These are phyloP conservation scores for Oreochromis niloticus DNA, from an alignment of 2,113 vertebrate genomes.

Conservation along the genomic window DNA sequence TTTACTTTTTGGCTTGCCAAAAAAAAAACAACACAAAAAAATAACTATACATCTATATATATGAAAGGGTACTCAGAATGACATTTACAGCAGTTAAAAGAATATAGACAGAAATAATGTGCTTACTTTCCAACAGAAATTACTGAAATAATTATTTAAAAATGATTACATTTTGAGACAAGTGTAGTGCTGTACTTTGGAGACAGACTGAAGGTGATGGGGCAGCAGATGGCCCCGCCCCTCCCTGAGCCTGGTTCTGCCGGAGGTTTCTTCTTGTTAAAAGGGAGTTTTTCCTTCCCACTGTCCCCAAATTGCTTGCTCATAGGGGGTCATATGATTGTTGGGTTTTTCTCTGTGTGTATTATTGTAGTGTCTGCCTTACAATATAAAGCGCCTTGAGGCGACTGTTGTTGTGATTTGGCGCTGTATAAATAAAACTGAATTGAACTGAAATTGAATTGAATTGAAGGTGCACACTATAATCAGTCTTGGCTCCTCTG, in stretches of 20 bases:
- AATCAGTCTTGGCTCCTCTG: neutral
- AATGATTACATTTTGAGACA: neutral
- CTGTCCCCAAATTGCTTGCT: too few relatives aligned
- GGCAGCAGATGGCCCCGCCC: neutral
- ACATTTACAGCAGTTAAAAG: neutral
- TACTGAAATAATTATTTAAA: neutral
- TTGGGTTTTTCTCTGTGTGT: too few relatives aligned
- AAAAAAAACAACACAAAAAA: accelerated
- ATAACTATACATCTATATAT: neutral
- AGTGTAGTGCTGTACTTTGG: neutral
- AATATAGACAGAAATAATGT: neutral
- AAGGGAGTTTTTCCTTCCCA: too few relatives aligned
- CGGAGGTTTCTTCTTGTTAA: too few relatives aligned
- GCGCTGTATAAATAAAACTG: neutral
- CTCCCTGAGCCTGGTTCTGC: too few relatives aligned
- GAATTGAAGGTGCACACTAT: neutral
- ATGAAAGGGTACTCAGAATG: neutral
- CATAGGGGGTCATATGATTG: too few relatives aligned
- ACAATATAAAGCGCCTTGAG: too few relatives aligned
- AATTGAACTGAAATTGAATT: neutral
- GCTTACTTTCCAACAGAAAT: neutral
- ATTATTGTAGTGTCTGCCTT: too few relatives aligned
- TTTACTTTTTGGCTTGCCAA: neutral
- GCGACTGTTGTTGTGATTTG: too few relatives aligned
- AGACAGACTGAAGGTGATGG: neutral